Percentiles rank a stretch among this genome's conserved stretches.
Evolutionary conservation across 35 echinoderm and acorn worm species (phyloP).

Genomic region (Stichopus chloronotus): DNA sequence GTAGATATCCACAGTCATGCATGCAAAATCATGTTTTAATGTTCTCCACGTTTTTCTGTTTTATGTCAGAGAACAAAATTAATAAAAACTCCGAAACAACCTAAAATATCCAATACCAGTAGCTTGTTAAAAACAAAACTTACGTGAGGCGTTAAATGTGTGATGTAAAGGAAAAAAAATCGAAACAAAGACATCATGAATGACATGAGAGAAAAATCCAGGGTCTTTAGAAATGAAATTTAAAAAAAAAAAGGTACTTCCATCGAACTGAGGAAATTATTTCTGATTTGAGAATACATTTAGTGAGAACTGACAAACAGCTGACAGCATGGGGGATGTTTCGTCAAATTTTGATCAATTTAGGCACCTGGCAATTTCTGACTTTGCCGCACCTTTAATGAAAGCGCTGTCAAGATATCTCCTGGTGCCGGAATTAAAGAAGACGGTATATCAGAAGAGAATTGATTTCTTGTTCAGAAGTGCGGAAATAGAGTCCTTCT

Average conservation of each 20-base stretch:
- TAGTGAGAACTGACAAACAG: background rate
- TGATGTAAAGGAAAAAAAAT: no score
- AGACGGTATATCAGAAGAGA: background rate
- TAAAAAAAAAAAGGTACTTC: background rate
- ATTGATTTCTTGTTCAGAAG: background rate
- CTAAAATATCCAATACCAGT: no score
- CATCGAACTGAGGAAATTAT: background rate
- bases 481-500: background rate
- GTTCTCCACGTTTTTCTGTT: no score
- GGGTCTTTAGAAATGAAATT: background rate
- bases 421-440: background rate
- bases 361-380: background rate
- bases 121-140: no score
- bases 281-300: background rate
- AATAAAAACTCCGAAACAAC: no score
- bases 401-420: background rate
- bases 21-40: no score
- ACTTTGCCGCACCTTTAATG: background rate
- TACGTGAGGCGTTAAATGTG: no score
- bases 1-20: no score
- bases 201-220: background rate
- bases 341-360: background rate
- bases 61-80: no score
- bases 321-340: background rate
- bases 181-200: no score